Conservation (phyloP, 2,888 invertebrate genomes). For the Mythimna vitellina region DNA sequence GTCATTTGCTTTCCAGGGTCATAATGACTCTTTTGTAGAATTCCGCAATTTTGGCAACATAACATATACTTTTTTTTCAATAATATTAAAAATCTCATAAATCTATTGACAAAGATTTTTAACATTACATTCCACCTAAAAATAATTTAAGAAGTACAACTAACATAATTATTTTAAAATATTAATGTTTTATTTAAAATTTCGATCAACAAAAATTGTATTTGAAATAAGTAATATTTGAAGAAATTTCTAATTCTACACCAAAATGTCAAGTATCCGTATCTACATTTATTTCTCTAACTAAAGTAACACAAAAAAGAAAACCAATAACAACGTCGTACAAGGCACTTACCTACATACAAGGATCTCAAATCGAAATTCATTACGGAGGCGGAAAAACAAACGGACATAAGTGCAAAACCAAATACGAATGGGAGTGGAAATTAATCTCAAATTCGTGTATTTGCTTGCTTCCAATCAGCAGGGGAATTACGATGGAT, state of each 20-base stretch:
- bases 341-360: slow-evolving; percentile 45
- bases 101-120: no score
- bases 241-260: slow-evolving; percentile 13
- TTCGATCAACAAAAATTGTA: no score
- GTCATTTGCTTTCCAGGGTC: no score
- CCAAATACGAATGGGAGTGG: slow-evolving; percentile 42
- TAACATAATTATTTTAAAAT: not conserved
- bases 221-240: not conserved
- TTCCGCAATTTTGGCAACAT: no score
- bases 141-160: not conserved
- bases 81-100: no score
- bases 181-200: not conserved
- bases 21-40: no score
- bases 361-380: slow-evolving; percentile 53
- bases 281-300: slow-evolving; percentile 21
- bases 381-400: slow-evolving; percentile 56
- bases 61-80: no score
- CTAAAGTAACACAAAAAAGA: slow-evolving; percentile 15
- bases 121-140: no score
- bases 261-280: slow-evolving; percentile 11
- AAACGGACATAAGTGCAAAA: slow-evolving; percentile 61
- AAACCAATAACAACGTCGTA: slow-evolving; percentile 40
- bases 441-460: slow-evolving; percentile 48
- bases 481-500: slow-evolving; percentile 10
- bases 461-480: slow-evolving; percentile 30